phyloP scores from a whole-genome alignment of 2,113 vertebrate genomes.

The Vulpes ferrilata region DNA sequence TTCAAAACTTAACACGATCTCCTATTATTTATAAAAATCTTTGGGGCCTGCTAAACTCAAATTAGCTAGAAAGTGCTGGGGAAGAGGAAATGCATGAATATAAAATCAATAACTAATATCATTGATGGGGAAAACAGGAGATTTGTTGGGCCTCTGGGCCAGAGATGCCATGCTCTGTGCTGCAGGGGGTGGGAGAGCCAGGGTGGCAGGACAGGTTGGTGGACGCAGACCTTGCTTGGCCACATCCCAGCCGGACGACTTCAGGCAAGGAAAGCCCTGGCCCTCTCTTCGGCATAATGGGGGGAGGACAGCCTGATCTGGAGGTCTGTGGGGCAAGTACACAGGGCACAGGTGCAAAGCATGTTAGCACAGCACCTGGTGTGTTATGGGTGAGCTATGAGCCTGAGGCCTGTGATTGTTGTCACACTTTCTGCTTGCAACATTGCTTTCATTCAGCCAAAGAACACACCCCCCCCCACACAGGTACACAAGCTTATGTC shows the following conservation, averaged over 20 bases:
- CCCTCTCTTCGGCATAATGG: not conserved
- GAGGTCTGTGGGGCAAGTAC: not conserved
- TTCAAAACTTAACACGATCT: not conserved
- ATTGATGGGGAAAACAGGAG: not conserved
- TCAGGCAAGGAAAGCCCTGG: not conserved
- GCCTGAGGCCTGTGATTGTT: fast-evolving
- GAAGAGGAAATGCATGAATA: not conserved
- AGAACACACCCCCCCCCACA: not conserved
- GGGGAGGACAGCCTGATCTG: not conserved
- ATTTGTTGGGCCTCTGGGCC: not conserved
- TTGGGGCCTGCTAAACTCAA: not conserved
- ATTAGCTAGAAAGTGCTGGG: not conserved
- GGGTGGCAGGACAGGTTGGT: not conserved
- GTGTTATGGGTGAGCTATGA: fast-evolving
- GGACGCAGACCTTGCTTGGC: not conserved
- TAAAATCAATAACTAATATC: not conserved
- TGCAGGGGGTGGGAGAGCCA: not conserved
- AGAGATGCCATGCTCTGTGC: fast-evolving
- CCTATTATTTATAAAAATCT: not conserved
- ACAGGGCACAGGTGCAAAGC: fast-evolving
- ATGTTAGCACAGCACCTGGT: fast-evolving
- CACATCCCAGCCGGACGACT: too few relatives aligned
- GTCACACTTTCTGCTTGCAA: not conserved
- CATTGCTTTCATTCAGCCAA: not conserved
- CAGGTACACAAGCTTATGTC: too few relatives aligned